These are phyloP conservation scores for Agrypnus murinus DNA, from an alignment of 2,888 invertebrate genomes.

Conservation along the genomic window DNA sequence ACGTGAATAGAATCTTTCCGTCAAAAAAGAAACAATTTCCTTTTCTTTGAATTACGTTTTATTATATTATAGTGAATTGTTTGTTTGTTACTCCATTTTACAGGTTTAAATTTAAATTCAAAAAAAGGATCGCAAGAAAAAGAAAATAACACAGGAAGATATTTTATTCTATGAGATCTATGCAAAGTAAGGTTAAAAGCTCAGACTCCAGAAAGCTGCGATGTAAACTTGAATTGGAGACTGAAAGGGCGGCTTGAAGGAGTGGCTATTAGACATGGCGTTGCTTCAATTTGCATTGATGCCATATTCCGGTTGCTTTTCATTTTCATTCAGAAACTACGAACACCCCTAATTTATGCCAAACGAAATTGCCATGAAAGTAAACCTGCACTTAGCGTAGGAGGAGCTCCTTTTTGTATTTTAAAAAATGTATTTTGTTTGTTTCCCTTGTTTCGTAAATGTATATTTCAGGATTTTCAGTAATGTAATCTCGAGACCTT, in stretches of 20 bases:
- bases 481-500: too few species aligned
- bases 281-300: conserved; percentile 44
- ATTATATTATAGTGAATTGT: too few species aligned
- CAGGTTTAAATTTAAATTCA: conserved; percentile 13
- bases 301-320: conserved; percentile 34
- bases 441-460: too few species aligned
- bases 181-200: conserved; percentile 37
- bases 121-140: conserved; percentile 13
- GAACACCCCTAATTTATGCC: conserved; percentile 18
- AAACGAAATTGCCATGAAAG: conserved; percentile 28
- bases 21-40: conserved; percentile 7
- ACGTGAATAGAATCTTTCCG: conserved; percentile 15
- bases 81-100: background rate
- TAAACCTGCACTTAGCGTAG: conserved; percentile 3
- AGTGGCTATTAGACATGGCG: conserved; percentile 39
- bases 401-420: background rate
- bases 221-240: conserved; percentile 29
- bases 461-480: too few species aligned
- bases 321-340: conserved; percentile 28
- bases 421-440: too few species aligned
- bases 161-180: conserved; percentile 26
- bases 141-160: background rate
- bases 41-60: background rate
- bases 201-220: conserved; percentile 24
- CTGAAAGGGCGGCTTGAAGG: conserved; percentile 23